Base-by-base conservation (phyloP, 2,888 invertebrate species). In the Galerucella pusilla region DNA sequence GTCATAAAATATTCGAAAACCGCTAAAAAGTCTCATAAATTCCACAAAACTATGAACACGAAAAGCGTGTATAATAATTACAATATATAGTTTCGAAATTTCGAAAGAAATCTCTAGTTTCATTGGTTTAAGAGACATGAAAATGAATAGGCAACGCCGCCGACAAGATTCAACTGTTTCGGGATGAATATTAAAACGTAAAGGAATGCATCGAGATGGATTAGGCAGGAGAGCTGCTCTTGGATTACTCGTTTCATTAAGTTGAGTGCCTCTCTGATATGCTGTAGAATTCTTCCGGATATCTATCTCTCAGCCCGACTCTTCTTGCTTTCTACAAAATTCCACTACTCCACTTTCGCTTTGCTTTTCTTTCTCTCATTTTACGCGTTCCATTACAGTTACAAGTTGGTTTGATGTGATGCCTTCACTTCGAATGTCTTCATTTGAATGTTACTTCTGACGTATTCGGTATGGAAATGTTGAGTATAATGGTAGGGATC, bases 221-320 rank as follows among this genome's bases (percentile, higher is more conserved):
- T 87, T 86, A 87, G 87, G 85, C 84, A 83, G 82, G 66, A 83
- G 86, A 85, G 85, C 85, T 84, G 86, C 86, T 87, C 85, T 87
- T 84, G 88, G 88, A 89, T 89, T 89, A 89, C 88, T 86, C 89
- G 89, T 89, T 89, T 89, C 89, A 89, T 89, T 89, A 89, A 88
- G 88, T 88, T 88, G 89, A 89, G 89, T 89, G 89, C 89, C 88
- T 87, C 86, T 85, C 87, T 86, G 85, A 85, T 86, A 85, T 84
- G 85, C 84, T 64, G 54, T 67, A 46, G 84, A 84, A 84, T 86
- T 85, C 85, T 85, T 85, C 85, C 85, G 85, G 85, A 81, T 80
- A 80, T 78, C 76, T 76, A 79, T 77, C 75, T 70, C 68, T 60
- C 68, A 57, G 54, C 70, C 35, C 59, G 65, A 12, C 49, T 59